Conservation (phyloP, 2,113 vertebrate species). For the Rostratula benghalensis region DNA sequence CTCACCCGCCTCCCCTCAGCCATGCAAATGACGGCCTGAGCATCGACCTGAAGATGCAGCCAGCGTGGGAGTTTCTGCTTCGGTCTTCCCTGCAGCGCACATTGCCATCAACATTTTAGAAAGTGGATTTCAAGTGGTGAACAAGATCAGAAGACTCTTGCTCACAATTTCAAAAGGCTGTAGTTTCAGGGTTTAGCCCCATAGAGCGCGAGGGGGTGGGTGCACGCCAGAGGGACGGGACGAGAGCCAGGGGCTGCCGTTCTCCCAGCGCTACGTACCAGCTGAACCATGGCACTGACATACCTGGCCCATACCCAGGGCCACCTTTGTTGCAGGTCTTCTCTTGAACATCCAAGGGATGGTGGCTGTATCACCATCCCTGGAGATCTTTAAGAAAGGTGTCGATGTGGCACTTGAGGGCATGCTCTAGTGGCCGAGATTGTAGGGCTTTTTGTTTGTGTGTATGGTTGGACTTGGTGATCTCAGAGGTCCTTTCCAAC, state of each 20-base stretch:
- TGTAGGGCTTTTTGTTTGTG: no score
- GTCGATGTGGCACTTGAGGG: no score
- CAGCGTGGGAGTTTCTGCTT: not conserved
- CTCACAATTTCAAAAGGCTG: not conserved
- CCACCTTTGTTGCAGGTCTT: not conserved
- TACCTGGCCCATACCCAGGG: not conserved
- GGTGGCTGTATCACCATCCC: no score
- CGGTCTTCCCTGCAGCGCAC: not conserved
- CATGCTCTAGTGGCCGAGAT: no score
- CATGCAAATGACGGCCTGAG: not conserved
- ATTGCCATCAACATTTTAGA: rapidly evolving
- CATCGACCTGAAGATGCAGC: not conserved
- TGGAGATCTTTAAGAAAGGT: no score
- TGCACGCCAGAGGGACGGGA: rapidly evolving
- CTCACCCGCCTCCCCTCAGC: not conserved
- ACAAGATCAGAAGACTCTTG: not conserved
- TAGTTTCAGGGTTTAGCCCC: not conserved
- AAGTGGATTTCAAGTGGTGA: not conserved
- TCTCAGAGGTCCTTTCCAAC: no score
- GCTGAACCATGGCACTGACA: rapidly evolving
- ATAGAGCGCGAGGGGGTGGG: rapidly evolving
- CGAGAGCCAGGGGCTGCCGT: not conserved
- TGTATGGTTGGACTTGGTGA: no score
- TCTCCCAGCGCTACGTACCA: rapidly evolving
- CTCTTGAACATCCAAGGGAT: no score